A percentile compares a stretch with the other conserved stretches of the same genome.
These are phyloP conservation scores for Alosa sapidissima DNA, from an alignment of 2,797 vertebrate species.

Conservation along the genomic window DNA sequence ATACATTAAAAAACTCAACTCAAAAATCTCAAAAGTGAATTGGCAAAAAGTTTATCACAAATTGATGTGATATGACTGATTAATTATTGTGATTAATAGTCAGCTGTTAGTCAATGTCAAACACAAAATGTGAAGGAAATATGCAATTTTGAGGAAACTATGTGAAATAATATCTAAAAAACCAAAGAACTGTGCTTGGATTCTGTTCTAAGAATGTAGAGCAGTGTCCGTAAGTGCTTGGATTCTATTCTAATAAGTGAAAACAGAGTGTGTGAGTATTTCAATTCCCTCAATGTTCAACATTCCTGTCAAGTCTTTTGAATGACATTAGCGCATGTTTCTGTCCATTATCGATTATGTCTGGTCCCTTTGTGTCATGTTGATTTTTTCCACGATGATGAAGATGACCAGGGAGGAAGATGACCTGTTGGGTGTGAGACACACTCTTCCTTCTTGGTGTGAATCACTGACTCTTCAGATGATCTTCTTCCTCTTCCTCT, in stretches of 20 bases:
- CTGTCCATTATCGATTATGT: not conserved
- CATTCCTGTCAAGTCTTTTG: not conserved
- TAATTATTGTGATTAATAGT: not conserved
- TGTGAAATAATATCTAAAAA: not conserved
- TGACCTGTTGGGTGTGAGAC: not conserved
- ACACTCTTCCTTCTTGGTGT: not conserved
- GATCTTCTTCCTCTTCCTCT: not conserved
- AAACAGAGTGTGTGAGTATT: not conserved
- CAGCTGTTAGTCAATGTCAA: not conserved
- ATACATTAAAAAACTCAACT: not conserved
- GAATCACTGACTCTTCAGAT: not conserved
- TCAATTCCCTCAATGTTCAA: not conserved
- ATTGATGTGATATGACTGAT: not conserved
- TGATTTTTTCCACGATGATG: not conserved
- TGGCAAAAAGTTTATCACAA: conserved; percentile 18
- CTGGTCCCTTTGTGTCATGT: not conserved
- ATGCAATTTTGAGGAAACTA: not conserved
- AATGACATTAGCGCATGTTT: not conserved
- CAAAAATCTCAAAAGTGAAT: not conserved
- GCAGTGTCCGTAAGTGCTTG: too few relatives aligned
- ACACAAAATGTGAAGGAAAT: not conserved
- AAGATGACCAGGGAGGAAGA: not conserved
- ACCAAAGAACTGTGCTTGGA: too few relatives aligned
- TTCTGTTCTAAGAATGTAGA: too few relatives aligned
- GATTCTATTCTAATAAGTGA: too few relatives aligned